Base-by-base conservation (phyloP, 2,888 invertebrate genomes). In the Drosophila macrothrix region DNA sequence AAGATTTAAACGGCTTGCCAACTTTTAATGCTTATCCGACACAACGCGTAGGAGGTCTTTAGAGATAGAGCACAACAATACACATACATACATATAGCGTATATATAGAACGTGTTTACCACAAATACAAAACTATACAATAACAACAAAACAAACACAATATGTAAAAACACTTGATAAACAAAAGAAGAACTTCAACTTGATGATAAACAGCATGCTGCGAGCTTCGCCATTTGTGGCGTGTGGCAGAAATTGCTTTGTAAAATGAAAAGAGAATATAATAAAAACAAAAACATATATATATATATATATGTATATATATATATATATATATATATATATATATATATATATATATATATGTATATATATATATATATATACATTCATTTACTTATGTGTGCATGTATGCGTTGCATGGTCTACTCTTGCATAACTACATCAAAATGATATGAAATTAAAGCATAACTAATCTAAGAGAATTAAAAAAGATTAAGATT, bases 11-110 rank as follows among this genome's bases (percentile, higher is more conserved):
- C 49, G 85, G 84, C 89, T 88, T 82, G 89, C 84, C 84, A 83
- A 73, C 61, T 75, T 85, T 81, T 81, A 86, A 83, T 76, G 90
- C 86, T 90, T 87, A 83, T 80, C 78, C 73, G 71, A 82, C 86
- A 85, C 87, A 79, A 79, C 74, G 83, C 83, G 72, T 90, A 88
- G 88, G 73, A 87, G 69, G 76, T 80, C 71, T 73, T 46, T 85
- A 82, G 76, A 86, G 70, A 83, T 78, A 83, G 75, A 83, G 78
- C 84, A 86, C 87, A 83, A 78, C 67, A 75, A 77, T 79, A 85
- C 63, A 54, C 43, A 58, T 22, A 60, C 14, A 29, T 28, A 56
- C 29, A 55, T 53, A 82, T 80, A 82, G 71, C 73, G 28, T 39
- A 56, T 55, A 56, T 31, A 80, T 78, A 86, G 78, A 78, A 76